Percentiles rank a stretch among this genome's conserved stretches.
These are phyloP conservation scores for Rhynchomys soricoides DNA, from an alignment of 2,113 vertebrate species.

Conservation along the genomic window DNA sequence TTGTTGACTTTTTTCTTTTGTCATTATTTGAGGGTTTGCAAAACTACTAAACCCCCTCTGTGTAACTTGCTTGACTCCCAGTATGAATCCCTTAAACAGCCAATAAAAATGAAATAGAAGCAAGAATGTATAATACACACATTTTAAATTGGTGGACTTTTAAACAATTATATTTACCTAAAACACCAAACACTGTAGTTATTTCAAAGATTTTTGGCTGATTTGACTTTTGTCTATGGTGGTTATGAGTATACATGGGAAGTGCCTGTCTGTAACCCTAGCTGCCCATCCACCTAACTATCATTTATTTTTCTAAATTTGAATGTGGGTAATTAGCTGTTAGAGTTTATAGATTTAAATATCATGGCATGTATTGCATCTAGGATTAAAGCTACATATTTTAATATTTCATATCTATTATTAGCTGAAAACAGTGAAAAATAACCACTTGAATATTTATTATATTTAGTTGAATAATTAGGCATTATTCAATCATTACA, in stretches of 20 bases:
- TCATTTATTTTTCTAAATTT: not conserved
- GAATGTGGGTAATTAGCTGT: not conserved
- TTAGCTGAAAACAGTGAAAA: not conserved
- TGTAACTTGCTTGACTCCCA: not conserved
- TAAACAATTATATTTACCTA: not conserved
- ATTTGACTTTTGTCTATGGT: not conserved
- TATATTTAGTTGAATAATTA: not conserved
- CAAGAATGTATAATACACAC: fast-evolving
- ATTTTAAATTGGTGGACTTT: not conserved
- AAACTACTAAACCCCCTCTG: not conserved
- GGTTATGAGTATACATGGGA: not conserved
- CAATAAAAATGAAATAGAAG: not conserved
- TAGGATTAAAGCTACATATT: not conserved
- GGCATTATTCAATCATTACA: not conserved
- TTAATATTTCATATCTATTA: not conserved
- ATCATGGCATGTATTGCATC: too few relatives aligned
- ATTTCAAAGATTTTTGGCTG: not conserved
- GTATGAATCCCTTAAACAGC: not conserved
- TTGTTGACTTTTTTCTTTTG: not conserved
- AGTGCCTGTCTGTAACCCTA: not conserved
- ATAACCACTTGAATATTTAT: not conserved
- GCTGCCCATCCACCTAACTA: fast-evolving
- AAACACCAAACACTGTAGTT: not conserved
- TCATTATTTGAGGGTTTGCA: not conserved
- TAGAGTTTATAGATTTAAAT: not conserved